Evolutionary conservation across 2,797 vertebrate genomes (phyloP), one percentile per base, ranked within the genome.

Genomic region (Cynopterus sphinx): DNA sequence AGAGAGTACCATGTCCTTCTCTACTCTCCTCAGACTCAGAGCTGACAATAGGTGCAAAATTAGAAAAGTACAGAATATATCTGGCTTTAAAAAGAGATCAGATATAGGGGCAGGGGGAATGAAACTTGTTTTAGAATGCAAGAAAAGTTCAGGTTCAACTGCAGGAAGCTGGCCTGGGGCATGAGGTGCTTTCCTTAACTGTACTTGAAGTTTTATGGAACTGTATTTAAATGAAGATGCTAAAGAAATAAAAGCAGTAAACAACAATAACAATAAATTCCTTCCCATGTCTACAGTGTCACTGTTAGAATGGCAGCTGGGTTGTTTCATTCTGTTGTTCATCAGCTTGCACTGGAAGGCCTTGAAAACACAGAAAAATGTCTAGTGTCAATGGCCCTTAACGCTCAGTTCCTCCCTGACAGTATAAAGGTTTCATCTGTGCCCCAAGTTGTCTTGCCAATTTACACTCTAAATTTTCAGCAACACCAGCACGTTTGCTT

Each of bases 401-500:
- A 9, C 19, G 53, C 73, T 46, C 53, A 46, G 51, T 19, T 57
- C 46, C 79, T 46, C 57, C 59, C 53, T 68, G 49, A 63, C 65
- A 31, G 4, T 49, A 2, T 39, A 61, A 33, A 73, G 49, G 31
- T 77, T 70, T 51, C 17, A 39, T 83, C 61, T 67, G 83, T n/a
- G n/a, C 59, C 77, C 63, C 46, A 41, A 41, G 46, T 39, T 26
- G 19, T 84, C 88, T 83, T 79, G 49, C 65, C 78, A 33, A 1
- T 53, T 84, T 81, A 85, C 74, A 65, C 46, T 89, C 55, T 16
- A 70, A 49, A 49, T 82, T 93, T 74, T 79, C 82, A 74, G 7
- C 24, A 26, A 28, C 36, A 86, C 70, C 43, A 74, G 57, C 70
- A 33, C 2, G 6, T 73, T 87, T 87, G n/a, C 85, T 97, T 97